phyloP scores from a whole-genome alignment of 2,113 vertebrate species.

The Oncorhynchus mykiss region DNA sequence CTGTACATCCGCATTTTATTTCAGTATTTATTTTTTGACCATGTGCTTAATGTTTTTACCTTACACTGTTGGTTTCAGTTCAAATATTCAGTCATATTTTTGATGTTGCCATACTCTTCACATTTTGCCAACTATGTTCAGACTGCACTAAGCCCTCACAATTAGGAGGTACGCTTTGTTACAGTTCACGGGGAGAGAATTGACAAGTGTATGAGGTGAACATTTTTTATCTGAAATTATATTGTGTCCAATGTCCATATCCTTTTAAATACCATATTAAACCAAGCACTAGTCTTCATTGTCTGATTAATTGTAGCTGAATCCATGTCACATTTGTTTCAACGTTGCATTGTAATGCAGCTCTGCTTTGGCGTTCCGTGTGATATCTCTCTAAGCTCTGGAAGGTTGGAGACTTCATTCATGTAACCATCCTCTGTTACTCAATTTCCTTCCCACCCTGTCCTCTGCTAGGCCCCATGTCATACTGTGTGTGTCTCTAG shows the following conservation, averaged over 20 bases:
- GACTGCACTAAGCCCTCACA: neutral
- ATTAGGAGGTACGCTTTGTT: too few relatives aligned
- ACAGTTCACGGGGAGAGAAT: too few relatives aligned
- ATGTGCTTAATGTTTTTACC: neutral
- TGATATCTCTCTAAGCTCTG: too few relatives aligned
- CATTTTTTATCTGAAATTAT: neutral
- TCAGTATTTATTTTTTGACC: neutral
- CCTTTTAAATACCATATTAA: neutral
- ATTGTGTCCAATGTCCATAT: neutral
- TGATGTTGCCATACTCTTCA: neutral
- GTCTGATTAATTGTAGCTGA: neutral
- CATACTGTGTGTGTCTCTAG: neutral
- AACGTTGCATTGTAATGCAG: neutral
- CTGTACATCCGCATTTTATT: conserved; percentile 7
- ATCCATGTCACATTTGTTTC: neutral
- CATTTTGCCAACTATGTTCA: neutral
- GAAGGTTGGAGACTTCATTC: too few relatives aligned
- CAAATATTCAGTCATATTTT: neutral
- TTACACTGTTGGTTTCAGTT: neutral
- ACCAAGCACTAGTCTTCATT: neutral
- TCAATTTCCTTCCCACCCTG: neutral
- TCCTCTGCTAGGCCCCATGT: neutral
- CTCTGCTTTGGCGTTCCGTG: neutral
- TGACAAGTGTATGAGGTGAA: too few relatives aligned
- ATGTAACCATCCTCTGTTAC: neutral